These are phyloP conservation scores for Drosophila leontia DNA, from an alignment of 1,140 invertebrate species.

Conservation along the genomic window DNA sequence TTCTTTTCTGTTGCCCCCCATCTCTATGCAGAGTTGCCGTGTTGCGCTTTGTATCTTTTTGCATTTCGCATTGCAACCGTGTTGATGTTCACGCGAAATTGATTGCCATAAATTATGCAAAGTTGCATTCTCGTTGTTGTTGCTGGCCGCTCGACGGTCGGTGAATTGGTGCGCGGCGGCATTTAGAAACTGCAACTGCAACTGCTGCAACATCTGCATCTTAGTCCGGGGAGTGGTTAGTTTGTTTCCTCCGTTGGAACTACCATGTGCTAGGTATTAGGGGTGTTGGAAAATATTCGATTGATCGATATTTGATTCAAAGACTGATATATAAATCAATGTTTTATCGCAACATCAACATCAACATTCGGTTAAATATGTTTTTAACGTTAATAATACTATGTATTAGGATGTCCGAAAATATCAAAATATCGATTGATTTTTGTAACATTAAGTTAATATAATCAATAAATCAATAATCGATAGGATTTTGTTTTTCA, in stretches of 20 bases:
- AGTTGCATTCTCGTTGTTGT: slow-evolving; percentile 55
- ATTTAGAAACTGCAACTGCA: slow-evolving; percentile 60
- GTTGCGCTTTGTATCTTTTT: slow-evolving; percentile 26
- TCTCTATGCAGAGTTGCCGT: slow-evolving; percentile 11
- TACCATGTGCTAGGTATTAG: neutral
- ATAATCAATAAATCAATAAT: neutral
- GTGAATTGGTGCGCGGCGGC: slow-evolving; percentile 61
- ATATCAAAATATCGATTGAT: too few species aligned
- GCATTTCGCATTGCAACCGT: slow-evolving; percentile 39
- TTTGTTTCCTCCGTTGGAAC: slow-evolving; percentile 25
- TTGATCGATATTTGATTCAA: neutral
- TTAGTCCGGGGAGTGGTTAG: slow-evolving; percentile 50
- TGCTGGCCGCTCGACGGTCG: slow-evolving; percentile 25
- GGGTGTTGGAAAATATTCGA: neutral
- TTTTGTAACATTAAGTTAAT: too few species aligned
- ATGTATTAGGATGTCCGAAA: too few species aligned
- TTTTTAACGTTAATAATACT: too few species aligned
- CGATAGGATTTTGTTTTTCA: too few species aligned
- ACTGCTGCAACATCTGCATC: slow-evolving; percentile 21
- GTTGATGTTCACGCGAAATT: slow-evolving; percentile 64
- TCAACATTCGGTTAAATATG: too few species aligned
- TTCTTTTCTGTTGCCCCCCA: neutral
- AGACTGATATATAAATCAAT: neutral
- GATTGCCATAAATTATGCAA: slow-evolving; percentile 72
- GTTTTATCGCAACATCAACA: neutral